Evolutionary conservation across 2,888 invertebrate genomes (phyloP), one percentile per base, ranked within the genome.

Genomic region (Gandaritis pyraliata): DNA sequence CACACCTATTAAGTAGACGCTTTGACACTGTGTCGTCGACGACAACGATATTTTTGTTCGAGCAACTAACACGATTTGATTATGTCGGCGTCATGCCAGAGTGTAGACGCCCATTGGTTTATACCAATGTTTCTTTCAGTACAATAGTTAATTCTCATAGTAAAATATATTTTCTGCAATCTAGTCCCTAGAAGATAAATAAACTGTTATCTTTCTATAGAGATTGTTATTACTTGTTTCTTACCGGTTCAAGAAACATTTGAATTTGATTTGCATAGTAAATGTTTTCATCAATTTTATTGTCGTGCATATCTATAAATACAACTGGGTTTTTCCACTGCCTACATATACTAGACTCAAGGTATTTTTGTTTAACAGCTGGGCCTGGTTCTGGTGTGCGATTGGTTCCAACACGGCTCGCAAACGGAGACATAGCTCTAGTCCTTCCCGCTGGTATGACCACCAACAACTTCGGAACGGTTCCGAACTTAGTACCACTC

Each of bases 361-460:
- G 10, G 7, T n/a, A 13, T n/a, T 4, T 10, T 59, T 43, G 29
- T 18, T 94, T 75, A 70, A 6, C 82, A 91, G 96, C 96, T 72
- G 95, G 95, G 23, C 93, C 93, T 15, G 95, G 95, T 0, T 93
- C 94, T 6, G 95, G 95, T 0, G 94, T 97, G 2, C 96, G 96
- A 66, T 88, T 97, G 54, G 95, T 97, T 12, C 97, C 97, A 18
- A 97, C 97, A 11, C 93, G 97, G 69, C 82, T 97, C 15, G 94
- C 96, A 23, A 97, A 97, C 77, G 97, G 97, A 0, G 96, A 96
- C 83, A 95, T 97, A 68, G 97, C 97, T 0, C 88, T 97, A 15
- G 95, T 97, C 0, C 81, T 97, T 58, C 97, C 97, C 0, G 94
- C 95, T 5, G 94, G 94, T 18, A 89, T 94, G 18, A 93, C 93